These are phyloP conservation scores for Apodemus speciosus DNA, from an alignment of 2,113 vertebrate species.

Conservation along the genomic window DNA sequence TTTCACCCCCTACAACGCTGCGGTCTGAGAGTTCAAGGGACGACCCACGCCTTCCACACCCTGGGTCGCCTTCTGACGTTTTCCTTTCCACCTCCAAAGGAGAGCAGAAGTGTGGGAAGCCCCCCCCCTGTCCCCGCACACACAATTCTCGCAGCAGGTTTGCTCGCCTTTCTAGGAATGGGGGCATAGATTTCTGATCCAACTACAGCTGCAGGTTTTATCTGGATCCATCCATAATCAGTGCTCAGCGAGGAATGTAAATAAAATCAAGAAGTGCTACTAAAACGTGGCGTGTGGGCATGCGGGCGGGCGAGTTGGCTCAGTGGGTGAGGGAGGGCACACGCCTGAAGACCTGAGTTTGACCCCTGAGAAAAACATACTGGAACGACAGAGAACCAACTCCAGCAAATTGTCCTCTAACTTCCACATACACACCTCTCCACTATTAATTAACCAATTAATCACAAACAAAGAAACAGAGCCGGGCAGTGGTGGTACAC, in stretches of 20 bases:
- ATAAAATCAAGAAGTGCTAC: not conserved
- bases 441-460: not conserved
- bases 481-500: no score
- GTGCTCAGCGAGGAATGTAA: no score
- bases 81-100: not conserved
- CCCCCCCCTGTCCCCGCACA: not conserved
- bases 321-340: no score
- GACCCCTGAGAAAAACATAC: not conserved
- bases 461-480: no score
- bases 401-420: not conserved
- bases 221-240: no score
- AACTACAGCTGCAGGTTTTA: not conserved
- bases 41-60: not conserved
- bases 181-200: not conserved
- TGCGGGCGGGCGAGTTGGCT: not conserved
- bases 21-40: not conserved
- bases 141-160: no score
- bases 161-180: conserved; percentile 6
- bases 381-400: not conserved
- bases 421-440: not conserved
- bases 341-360: not conserved
- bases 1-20: not conserved
- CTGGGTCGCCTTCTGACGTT: not conserved
- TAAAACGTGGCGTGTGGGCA: no score
- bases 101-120: not conserved